Conservation (phyloP, 2,113 vertebrate species). For the Ochotona curzoniae region DNA sequence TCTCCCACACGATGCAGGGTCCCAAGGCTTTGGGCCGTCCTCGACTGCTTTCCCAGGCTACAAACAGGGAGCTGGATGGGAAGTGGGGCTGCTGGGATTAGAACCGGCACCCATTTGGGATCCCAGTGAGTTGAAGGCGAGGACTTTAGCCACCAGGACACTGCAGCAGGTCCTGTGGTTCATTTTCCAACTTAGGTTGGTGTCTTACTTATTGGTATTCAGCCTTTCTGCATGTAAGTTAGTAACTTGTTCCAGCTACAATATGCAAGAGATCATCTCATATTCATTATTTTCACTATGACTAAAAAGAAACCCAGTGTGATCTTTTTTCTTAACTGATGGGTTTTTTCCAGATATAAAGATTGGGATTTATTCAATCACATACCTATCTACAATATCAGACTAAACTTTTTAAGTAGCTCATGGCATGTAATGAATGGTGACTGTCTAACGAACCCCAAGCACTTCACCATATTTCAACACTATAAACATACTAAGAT, state of each 20-base stretch:
- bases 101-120: too few relatives aligned
- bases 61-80: too few relatives aligned
- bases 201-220: not conserved
- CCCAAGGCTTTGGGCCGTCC: too few relatives aligned
- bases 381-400: not conserved
- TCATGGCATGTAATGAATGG: conserved; percentile 10
- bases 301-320: not conserved
- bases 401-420: not conserved
- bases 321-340: not conserved
- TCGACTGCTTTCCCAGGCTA: too few relatives aligned
- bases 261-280: not conserved
- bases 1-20: too few relatives aligned
- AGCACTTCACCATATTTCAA: conserved; percentile 54
- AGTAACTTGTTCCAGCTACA: not conserved
- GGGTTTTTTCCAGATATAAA: conserved; percentile 18
- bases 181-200: not conserved
- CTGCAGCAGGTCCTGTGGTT: not conserved
- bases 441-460: not conserved
- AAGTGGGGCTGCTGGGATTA: too few relatives aligned
- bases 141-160: too few relatives aligned
- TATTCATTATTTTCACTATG: not conserved
- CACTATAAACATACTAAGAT: not conserved
- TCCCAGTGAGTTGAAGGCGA: too few relatives aligned
- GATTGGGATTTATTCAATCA: conserved; percentile 8
- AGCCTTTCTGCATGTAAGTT: not conserved